These are phyloP conservation scores for Tapera naevia DNA, from an alignment of 2,797 vertebrate species.

Conservation along the genomic window DNA sequence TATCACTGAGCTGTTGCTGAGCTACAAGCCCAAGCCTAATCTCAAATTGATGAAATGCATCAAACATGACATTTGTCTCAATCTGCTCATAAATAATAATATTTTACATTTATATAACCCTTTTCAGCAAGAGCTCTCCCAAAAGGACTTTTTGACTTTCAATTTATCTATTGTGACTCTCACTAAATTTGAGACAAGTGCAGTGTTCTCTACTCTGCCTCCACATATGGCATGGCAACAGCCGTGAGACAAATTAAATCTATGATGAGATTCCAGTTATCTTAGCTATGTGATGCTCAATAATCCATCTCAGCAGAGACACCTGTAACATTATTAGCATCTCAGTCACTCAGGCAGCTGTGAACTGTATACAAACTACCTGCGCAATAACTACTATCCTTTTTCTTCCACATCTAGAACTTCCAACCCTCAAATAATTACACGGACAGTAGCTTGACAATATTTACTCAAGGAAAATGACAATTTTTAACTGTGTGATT, in stretches of 20 bases:
- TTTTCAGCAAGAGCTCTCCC: slow-evolving; percentile 41
- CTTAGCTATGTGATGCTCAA: background rate
- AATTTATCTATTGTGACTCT: slow-evolving; percentile 50
- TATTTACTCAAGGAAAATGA: background rate
- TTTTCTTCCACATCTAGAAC: background rate
- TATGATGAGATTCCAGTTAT: background rate
- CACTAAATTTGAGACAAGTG: background rate
- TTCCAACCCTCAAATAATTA: background rate
- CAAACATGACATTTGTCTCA: slow-evolving; percentile 50
- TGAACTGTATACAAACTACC: background rate
- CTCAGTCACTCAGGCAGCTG: background rate
- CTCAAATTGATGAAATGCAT: slow-evolving; percentile 54
- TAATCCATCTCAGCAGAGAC: slow-evolving; percentile 21
- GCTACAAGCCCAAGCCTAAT: slow-evolving; percentile 42
- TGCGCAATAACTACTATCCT: background rate
- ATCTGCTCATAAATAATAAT: slow-evolving; percentile 62
- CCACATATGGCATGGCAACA: background rate
- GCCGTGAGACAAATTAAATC: background rate
- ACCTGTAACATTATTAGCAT: background rate
- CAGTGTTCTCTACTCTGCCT: background rate
- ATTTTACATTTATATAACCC: slow-evolving; percentile 54
- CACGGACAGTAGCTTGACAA: background rate
- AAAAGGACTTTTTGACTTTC: slow-evolving; percentile 46
- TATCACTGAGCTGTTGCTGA: slow-evolving; percentile 34
- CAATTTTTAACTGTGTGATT: background rate